Percentiles rank a stretch among this genome's conserved stretches.
Conservation (phyloP, 2,113 vertebrate species). For the Loxodonta africana region DNA sequence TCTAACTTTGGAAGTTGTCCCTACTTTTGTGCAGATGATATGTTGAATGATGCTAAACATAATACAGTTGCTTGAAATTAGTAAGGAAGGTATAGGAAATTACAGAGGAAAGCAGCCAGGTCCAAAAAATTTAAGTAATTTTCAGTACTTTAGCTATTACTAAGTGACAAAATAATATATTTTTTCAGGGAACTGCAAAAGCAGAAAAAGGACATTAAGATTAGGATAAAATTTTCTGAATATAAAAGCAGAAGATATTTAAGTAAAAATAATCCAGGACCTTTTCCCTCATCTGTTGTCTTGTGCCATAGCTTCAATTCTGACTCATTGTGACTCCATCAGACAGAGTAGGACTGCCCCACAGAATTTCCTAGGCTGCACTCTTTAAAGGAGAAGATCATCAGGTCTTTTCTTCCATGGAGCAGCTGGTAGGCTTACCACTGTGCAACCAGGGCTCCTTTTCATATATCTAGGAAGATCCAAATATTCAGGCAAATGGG, state of each 20-base stretch:
- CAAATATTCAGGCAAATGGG: background rate
- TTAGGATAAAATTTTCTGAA: background rate
- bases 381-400: no score
- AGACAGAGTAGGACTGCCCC: no score
- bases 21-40: background rate
- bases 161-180: conserved; percentile 1
- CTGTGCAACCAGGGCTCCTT: background rate
- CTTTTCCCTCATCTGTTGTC: background rate
- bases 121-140: background rate
- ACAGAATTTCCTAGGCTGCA: no score
- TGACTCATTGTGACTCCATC: background rate
- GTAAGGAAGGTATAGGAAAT: conserved; percentile 24
- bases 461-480: background rate
- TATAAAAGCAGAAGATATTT: background rate
- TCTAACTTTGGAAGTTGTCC: background rate
- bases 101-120: background rate
- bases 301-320: background rate
- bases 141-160: background rate
- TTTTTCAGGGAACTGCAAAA: background rate
- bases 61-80: conserved; percentile 42
- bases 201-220: background rate
- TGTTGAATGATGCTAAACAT: conserved; percentile 28
- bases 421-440: no score
- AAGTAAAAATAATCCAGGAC: background rate
- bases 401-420: no score